Conservation (phyloP, 2,113 vertebrate species). For the Muscicapa adusta region DNA sequence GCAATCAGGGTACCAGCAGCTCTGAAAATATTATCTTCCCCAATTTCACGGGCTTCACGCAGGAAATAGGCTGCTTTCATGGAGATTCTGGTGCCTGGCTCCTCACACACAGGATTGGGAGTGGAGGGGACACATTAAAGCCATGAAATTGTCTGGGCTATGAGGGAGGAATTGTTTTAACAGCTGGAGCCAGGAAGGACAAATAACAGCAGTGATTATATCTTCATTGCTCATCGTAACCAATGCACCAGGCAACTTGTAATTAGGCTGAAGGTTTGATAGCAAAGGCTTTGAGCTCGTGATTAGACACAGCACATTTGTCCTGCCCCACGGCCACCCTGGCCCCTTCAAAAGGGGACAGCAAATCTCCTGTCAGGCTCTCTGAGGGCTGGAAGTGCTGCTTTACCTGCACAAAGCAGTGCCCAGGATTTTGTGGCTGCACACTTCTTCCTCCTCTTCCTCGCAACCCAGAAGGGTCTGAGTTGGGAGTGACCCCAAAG, state of each 20-base stretch:
- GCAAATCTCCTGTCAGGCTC: not conserved
- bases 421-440: rapidly evolving
- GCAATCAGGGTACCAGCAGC: conserved; percentile 69
- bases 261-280: conserved; percentile 65
- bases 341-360: not conserved
- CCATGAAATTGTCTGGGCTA: conserved; percentile 65
- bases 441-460: not conserved
- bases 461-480: not conserved
- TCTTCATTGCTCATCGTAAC: conserved; percentile 69
- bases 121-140: conserved; percentile 42
- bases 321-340: conserved; percentile 52
- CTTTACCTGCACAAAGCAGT: rapidly evolving
- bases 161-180: conserved; percentile 73
- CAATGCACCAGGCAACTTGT: conserved; percentile 54
- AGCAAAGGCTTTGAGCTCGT: conserved; percentile 15
- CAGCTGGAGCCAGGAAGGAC: conserved; percentile 73
- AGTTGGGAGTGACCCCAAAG: not conserved
- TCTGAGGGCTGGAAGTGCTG: not conserved
- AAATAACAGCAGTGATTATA: conserved; percentile 71
- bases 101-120: not conserved
- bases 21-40: conserved; percentile 69
- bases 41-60: conserved; percentile 70
- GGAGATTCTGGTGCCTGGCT: conserved; percentile 12
- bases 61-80: conserved; percentile 59
- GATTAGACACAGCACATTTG: conserved; percentile 36